phyloP scores from a whole-genome alignment of 2,113 vertebrate genomes.

The Potamarius usumacintae region DNA sequence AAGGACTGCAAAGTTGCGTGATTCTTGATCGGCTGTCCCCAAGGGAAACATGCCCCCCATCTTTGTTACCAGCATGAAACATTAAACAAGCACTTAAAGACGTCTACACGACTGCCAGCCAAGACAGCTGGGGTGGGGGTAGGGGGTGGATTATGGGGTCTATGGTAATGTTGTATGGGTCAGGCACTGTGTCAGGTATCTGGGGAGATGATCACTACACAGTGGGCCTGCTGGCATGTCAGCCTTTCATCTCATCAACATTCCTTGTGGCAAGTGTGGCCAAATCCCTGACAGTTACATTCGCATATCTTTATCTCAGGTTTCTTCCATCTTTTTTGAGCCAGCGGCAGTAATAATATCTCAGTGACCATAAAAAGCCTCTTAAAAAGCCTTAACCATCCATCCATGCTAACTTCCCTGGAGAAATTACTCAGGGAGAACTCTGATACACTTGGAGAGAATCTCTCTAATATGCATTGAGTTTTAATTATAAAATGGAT shows the following conservation, averaged over 20 bases:
- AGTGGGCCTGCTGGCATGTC: conserved; percentile 8
- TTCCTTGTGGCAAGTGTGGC: conserved; percentile 25
- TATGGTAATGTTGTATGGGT: conserved; percentile 23
- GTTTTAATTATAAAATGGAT: conserved; percentile 52
- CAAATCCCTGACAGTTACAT: conserved; percentile 32
- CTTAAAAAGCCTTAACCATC: conserved; percentile 11
- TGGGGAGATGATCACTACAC: conserved; percentile 24
- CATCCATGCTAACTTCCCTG: conserved; percentile 27
- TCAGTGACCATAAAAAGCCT: conserved; percentile 44
- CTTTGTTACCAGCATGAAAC: conserved; percentile 15
- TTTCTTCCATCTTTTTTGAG: conserved; percentile 40
- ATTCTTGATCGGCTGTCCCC: background rate
- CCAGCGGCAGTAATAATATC: conserved; percentile 47
- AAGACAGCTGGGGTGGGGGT: conserved; percentile 13
- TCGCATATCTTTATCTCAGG: conserved; percentile 35
- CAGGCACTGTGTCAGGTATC: conserved; percentile 21
- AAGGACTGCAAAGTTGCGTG: background rate
- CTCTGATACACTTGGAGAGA: conserved; percentile 12
- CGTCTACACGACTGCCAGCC: conserved; percentile 16
- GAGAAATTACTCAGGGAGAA: conserved; percentile 37
- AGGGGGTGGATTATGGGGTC: background rate
- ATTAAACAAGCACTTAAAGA: conserved; percentile 45
- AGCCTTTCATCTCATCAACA: conserved; percentile 40
- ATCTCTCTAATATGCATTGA: conserved; percentile 41
- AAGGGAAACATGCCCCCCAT: conserved; percentile 15